Percentiles rank a stretch among this genome's conserved stretches.
These are phyloP conservation scores for Strongylocentrotus purpuratus DNA, from an alignment of 35 echinoderm and acorn worm genomes.

Conservation along the genomic window DNA sequence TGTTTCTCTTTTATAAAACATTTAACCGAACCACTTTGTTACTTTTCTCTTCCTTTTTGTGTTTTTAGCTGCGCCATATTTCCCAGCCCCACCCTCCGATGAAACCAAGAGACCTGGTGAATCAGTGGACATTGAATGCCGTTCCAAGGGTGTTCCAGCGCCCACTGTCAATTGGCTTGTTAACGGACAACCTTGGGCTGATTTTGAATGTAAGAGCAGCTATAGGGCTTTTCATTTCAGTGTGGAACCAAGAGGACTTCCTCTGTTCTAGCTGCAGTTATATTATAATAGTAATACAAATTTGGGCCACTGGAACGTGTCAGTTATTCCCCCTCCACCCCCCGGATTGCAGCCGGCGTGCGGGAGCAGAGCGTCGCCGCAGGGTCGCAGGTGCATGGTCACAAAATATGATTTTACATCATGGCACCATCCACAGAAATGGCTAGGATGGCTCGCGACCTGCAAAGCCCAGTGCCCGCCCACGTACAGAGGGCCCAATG, in stretches of 20 bases:
- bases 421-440: no score
- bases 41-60: not conserved
- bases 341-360: no score
- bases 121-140: slow-evolving; percentile 9
- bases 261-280: no score
- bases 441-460: no score
- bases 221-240: not conserved
- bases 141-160: slow-evolving; percentile 46
- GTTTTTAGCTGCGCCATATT: slow-evolving; percentile 56
- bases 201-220: slow-evolving; percentile 38
- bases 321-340: no score
- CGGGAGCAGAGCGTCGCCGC: no score
- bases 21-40: not conserved
- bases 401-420: no score
- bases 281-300: no score
- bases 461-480: no score
- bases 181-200: slow-evolving; percentile 50
- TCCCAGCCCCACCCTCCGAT: slow-evolving; percentile 45
- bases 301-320: no score
- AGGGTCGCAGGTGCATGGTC: no score
- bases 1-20: not conserved
- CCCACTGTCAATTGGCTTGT: slow-evolving; percentile 45
- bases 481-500: no score
- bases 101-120: slow-evolving; percentile 51
- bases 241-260: not conserved